Evolutionary conservation across 2,113 vertebrate species (phyloP), one percentile per base, ranked within the genome.

Genomic region (Struthidea cinerea): DNA sequence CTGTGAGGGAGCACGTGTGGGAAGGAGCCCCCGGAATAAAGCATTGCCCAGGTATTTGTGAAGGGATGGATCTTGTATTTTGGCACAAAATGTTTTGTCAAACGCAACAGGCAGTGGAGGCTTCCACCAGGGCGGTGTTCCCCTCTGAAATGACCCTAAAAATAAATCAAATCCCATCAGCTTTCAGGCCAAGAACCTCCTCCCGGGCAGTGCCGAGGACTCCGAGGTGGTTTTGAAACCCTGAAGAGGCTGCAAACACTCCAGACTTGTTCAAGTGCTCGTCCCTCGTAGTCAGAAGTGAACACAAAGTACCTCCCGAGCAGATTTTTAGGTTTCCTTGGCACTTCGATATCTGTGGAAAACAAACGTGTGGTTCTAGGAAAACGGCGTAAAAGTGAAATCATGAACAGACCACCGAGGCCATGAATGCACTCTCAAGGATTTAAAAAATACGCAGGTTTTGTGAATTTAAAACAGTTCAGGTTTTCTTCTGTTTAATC

Each of bases 91-190:
- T 0, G 13, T 20, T 59, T 2, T 10, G 46, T 42, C 17, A 16
- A 41, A 10, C 2, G 21, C 42, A n/a, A 57, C 3, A 5, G 75
- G 4, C 16, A 21, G 42, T 0, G 1, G 65, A 33, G 49, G 53
- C 16, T 63, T 63, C 83, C 27, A 11, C 8, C 35, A 6, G 56
- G 87, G 59, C 41, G 4, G 14, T 0, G 63, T 3, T 77, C n/a
- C 1, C 53, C 2, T 33, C 53, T 32, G 33, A 44, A 65, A 52
- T 2, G 27, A 14, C 68, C 50, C 42, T 15, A 47, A 26, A 81
- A 78, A 11, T 19, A 37, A 68, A 53, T 56, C 2, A 1, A 32
- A 3, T 1, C 6, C 33, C 39, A 1, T 16, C 76, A 11, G 32
- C 16, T 59, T 55, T 46, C 4, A 23, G 30, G 44, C 35, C 74